Evolutionary conservation across 2,888 invertebrate genomes (phyloP).

Genomic region (Cephus pulcher): DNA sequence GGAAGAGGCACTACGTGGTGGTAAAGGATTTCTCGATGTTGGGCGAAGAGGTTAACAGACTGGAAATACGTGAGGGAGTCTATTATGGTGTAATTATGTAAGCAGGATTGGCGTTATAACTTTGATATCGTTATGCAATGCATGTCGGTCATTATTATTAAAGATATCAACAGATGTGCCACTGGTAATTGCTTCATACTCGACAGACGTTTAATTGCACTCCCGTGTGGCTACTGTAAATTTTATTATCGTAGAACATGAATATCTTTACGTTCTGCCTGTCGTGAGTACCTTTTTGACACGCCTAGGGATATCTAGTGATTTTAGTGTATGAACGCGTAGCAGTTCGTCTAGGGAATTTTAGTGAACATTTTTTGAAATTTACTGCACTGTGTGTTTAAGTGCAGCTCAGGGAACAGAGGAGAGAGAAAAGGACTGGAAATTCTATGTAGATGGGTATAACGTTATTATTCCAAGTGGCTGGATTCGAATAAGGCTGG

Average conservation of each 20-base stretch:
- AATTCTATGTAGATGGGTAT: conserved; percentile 17
- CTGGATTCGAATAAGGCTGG: conserved; percentile 27
- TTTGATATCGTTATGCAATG: conserved; percentile 27
- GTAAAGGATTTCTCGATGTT: not conserved
- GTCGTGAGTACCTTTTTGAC: not conserved
- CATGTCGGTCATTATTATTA: not conserved
- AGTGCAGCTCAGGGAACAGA: not conserved
- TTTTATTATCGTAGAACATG: not conserved
- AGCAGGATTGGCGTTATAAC: conserved; percentile 14
- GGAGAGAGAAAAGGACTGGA: not conserved
- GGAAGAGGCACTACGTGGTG: conserved; percentile 26
- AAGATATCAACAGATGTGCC: conserved; percentile 42
- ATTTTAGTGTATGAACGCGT: too few species aligned
- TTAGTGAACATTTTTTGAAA: too few species aligned
- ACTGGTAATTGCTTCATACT: conserved; percentile 37
- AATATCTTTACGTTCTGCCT: not conserved
- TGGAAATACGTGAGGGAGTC: not conserved
- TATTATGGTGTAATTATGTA: conserved; percentile 19
- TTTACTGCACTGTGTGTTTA: not conserved
- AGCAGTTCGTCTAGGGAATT: not conserved
- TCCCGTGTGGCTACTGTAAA: conserved; percentile 7
- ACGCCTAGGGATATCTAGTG: not conserved
- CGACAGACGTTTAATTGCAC: conserved; percentile 35
- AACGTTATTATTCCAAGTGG: conserved; percentile 60
- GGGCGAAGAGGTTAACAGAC: not conserved